phyloP scores from a whole-genome alignment of 1,140 invertebrate genomes.

The Chlorops oryzae region DNA sequence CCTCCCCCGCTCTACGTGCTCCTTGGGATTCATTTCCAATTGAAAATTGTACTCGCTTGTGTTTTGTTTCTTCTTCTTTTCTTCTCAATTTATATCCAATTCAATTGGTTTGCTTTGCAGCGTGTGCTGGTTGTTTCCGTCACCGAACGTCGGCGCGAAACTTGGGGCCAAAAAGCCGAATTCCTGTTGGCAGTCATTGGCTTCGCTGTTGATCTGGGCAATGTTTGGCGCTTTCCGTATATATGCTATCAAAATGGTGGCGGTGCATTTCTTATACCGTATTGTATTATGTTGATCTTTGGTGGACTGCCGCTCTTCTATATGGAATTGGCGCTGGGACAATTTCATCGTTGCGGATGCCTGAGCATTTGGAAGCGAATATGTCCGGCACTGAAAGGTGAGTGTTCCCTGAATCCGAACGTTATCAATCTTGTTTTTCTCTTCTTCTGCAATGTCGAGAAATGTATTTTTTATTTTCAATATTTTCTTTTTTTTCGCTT shows the following conservation, averaged over 20 bases:
- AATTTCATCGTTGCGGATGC: conserved; percentile 87
- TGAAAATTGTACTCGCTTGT: not conserved
- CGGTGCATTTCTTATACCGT: conserved; percentile 90
- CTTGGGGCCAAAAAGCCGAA: conserved; percentile 80
- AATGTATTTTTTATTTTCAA: not conserved
- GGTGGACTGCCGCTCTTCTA: conserved; percentile 91
- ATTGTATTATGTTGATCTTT: conserved; percentile 83
- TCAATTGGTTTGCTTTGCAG: conserved; percentile 16
- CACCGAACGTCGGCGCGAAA: conserved; percentile 59
- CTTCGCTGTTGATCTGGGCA: conserved; percentile 79
- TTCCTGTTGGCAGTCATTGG: conserved; percentile 81
- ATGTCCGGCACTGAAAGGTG: conserved; percentile 95
- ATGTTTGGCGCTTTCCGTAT: conserved; percentile 77
- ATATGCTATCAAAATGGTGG: conserved; percentile 77
- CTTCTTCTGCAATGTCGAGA: too few relatives aligned
- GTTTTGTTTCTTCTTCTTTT: not conserved
- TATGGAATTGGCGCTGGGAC: conserved; percentile 88
- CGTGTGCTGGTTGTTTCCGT: conserved; percentile 58
- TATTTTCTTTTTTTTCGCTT: not conserved
- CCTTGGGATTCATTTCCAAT: not conserved
- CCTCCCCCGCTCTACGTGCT: not conserved
- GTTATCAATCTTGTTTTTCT: too few relatives aligned
- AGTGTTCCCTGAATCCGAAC: too few relatives aligned
- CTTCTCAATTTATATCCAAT: not conserved
- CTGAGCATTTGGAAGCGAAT: conserved; percentile 92